Conservation (phyloP, 1,140 invertebrate genomes). For the Pomacea maculata region DNA sequence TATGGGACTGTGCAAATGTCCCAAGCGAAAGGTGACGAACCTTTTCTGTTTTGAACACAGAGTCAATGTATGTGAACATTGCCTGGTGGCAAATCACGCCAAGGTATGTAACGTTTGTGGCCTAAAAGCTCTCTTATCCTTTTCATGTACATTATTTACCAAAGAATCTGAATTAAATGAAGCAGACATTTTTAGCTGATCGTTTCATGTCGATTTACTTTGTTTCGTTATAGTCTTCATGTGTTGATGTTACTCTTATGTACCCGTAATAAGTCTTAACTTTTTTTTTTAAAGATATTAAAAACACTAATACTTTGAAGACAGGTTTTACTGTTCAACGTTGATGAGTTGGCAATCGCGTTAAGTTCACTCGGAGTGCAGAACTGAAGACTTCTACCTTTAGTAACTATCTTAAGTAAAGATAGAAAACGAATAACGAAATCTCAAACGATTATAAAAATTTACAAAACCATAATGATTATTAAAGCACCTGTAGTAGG, state of each 20-base stretch:
- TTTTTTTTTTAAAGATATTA: background rate
- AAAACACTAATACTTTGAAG: background rate
- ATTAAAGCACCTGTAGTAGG: no score
- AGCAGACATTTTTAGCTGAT: background rate
- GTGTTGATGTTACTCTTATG: background rate
- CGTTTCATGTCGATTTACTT: background rate
- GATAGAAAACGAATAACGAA: no score
- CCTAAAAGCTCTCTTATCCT: background rate
- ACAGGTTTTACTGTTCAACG: background rate
- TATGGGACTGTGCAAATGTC: constrained; percentile 98
- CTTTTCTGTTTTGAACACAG: constrained; percentile 98
- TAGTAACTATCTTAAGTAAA: no score
- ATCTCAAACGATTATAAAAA: no score
- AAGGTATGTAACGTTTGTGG: constrained; percentile 73
- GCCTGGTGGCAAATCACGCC: constrained; percentile 94
- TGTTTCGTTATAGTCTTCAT: background rate
- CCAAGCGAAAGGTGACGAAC: constrained; percentile 94
- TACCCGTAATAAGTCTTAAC: background rate
- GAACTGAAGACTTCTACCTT: no score
- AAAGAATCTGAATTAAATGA: background rate
- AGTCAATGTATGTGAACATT: constrained; percentile 98
- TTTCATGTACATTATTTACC: background rate
- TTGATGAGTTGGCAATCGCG: background rate
- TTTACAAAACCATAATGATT: no score
- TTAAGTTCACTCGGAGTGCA: background rate